Evolutionary conservation across 2,888 invertebrate genomes (phyloP).

Genomic region (Hybos culiciformis): DNA sequence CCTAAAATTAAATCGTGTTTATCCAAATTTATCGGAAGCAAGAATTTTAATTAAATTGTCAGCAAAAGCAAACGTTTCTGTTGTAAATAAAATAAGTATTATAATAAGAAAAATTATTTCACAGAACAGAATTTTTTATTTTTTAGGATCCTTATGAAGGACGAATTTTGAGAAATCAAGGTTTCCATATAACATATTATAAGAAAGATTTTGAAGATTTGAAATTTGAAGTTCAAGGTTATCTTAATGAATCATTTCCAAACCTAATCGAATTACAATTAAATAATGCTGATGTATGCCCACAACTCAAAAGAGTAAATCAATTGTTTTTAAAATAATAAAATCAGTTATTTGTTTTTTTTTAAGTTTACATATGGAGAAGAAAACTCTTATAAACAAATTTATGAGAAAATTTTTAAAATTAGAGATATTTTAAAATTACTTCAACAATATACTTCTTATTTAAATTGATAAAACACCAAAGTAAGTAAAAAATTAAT

Average conservation of each 20-base stretch:
- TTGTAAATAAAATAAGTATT: conserved; percentile 1
- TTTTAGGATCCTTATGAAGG: not conserved
- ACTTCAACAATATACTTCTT: too few species aligned
- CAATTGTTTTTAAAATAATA: too few species aligned
- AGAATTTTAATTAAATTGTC: conserved; percentile 1
- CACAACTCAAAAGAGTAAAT: too few species aligned
- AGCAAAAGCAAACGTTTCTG: conserved; percentile 5
- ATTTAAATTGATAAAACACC: too few species aligned
- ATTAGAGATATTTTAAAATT: too few species aligned
- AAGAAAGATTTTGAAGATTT: not conserved
- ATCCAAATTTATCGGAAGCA: conserved; percentile 6
- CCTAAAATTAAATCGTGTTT: not conserved
- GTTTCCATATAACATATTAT: not conserved
- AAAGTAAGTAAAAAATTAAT: too few species aligned
- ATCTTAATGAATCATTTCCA: not conserved
- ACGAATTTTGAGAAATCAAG: not conserved
- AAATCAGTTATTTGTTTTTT: too few species aligned
- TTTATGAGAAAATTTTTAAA: too few species aligned
- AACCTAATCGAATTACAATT: not conserved
- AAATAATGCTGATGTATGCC: not conserved
- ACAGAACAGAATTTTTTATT: not conserved
- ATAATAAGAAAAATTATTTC: not conserved
- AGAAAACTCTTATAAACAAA: too few species aligned
- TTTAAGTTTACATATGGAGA: too few species aligned
- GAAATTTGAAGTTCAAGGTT: not conserved